Percentiles rank a stretch among this genome's conserved stretches.
Conservation (phyloP, 2,888 invertebrate genomes). For the Pristionchus fissidentatus region DNA sequence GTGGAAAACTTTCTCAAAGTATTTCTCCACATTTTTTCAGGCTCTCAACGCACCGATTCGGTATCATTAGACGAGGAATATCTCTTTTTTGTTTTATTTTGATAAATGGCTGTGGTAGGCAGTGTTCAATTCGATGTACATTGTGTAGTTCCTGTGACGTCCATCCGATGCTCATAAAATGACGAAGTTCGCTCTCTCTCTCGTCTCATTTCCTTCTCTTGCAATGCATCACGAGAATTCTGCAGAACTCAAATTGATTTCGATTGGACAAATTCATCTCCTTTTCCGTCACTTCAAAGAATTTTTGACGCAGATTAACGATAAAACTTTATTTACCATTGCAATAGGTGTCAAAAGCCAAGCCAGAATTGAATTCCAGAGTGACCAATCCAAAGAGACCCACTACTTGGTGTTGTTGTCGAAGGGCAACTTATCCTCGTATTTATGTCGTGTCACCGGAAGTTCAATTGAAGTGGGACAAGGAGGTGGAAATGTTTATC, state of each 20-base stretch:
- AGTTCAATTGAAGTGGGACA: background rate
- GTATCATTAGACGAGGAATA: slow-evolving; percentile 26
- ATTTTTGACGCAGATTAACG: no score
- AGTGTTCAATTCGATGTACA: background rate
- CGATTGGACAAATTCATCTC: background rate
- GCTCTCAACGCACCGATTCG: background rate
- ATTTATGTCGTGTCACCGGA: background rate
- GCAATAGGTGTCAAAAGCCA: background rate
- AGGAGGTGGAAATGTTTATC: background rate
- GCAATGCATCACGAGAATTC: background rate
- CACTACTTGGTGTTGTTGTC: no score
- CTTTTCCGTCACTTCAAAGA: no score
- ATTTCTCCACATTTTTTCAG: background rate
- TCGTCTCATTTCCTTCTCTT: slow-evolving; percentile 10
- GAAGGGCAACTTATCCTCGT: background rate
- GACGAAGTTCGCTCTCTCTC: background rate
- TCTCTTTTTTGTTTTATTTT: no score
- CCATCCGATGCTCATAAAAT: background rate
- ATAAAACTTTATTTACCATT: background rate
- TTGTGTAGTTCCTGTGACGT: background rate
- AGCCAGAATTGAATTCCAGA: no score
- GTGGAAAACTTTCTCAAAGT: background rate
- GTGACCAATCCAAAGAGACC: background rate
- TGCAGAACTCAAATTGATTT: slow-evolving; percentile 2
- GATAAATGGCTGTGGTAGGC: no score